These are phyloP conservation scores for Dolichotis patagonum DNA, from an alignment of 2,113 vertebrate genomes.

Conservation along the genomic window DNA sequence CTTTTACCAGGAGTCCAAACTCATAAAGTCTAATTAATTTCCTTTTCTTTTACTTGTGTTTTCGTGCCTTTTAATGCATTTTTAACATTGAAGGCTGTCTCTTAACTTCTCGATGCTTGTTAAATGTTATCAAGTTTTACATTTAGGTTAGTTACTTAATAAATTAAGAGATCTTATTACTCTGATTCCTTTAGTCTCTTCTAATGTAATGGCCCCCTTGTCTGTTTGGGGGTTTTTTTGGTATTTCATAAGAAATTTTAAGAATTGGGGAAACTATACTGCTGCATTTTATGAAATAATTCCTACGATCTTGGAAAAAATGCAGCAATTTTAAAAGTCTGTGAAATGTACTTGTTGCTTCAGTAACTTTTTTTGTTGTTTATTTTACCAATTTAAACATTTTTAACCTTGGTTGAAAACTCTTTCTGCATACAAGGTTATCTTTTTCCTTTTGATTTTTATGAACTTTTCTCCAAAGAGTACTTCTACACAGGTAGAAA, in stretches of 20 bases:
- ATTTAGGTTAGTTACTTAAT: background rate
- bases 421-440: background rate
- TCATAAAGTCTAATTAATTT: background rate
- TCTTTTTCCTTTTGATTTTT: slow-evolving; percentile 51
- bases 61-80: background rate
- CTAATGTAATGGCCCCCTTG: background rate
- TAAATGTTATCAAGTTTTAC: slow-evolving; percentile 22
- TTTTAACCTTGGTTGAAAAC: slow-evolving; percentile 5
- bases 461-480: background rate
- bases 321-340: background rate
- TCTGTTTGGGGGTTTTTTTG: slow-evolving; percentile 15
- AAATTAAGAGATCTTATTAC: background rate
- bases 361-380: slow-evolving; percentile 28
- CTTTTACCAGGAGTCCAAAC: background rate
- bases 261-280: background rate
- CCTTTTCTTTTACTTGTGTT: background rate
- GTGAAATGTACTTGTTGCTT: slow-evolving; percentile 8
- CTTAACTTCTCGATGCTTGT: background rate
- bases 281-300: background rate
- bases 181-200: background rate
- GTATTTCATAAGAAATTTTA: background rate
- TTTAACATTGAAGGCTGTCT: background rate
- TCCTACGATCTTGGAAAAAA: background rate
- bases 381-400: background rate
- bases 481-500: slow-evolving; percentile 34